A percentile compares a stretch with the other conserved stretches of the same genome.
phyloP scores from a whole-genome alignment of 2,113 vertebrate species.

The Girardinichthys multiradiatus region DNA sequence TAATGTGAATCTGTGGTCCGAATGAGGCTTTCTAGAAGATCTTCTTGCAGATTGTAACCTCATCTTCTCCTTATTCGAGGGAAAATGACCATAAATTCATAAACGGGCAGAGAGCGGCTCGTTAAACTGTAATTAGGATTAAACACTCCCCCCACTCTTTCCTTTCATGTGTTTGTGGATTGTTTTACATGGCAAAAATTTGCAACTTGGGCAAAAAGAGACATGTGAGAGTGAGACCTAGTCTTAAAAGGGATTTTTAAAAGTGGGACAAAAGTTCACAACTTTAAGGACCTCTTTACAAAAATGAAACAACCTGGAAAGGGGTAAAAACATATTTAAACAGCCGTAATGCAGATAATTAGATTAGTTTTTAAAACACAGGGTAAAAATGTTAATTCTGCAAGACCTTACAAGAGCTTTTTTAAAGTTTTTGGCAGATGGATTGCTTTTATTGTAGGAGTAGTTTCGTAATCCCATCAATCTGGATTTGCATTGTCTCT shows the following conservation, averaged over 20 bases:
- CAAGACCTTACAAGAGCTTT: neutral
- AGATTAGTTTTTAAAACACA: neutral
- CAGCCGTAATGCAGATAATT: neutral
- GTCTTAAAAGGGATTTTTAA: constrained; percentile 5
- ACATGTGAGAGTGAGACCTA: constrained; percentile 43
- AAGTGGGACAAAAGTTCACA: constrained; percentile 17
- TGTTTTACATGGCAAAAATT: constrained; percentile 55
- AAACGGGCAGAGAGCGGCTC: constrained; percentile 49
- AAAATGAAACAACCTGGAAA: neutral
- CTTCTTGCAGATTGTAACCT: neutral
- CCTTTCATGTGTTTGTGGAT: constrained; percentile 38
- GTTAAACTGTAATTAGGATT: constrained; percentile 63
- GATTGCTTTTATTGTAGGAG: neutral
- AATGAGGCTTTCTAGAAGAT: neutral
- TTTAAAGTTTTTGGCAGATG: neutral
- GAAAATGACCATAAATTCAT: constrained; percentile 51
- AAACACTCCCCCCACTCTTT: constrained; percentile 18
- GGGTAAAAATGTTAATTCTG: neutral
- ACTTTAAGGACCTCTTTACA: neutral
- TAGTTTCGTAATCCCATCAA: neutral
- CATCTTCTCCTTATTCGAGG: neutral
- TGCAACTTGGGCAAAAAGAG: constrained; percentile 32
- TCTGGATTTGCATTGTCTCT: neutral
- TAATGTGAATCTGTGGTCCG: neutral
- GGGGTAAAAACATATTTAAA: neutral